Conservation (phyloP, 2,113 vertebrate species). For the Mustelus asterias region DNA sequence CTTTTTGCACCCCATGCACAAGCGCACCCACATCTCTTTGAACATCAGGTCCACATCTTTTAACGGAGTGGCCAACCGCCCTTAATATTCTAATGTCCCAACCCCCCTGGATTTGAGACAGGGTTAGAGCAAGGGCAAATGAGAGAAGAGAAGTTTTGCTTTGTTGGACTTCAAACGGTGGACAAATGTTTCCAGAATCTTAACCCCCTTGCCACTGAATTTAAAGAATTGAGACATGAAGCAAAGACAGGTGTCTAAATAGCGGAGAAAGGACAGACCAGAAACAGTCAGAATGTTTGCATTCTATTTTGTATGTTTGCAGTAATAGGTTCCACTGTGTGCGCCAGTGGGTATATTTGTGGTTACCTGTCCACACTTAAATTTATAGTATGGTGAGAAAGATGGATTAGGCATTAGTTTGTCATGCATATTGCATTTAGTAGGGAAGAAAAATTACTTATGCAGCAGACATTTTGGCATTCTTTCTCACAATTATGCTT, state of each 20-base stretch:
- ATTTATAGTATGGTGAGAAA: neutral
- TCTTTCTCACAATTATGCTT: neutral
- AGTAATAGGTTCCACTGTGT: neutral
- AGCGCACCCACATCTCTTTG: too few species aligned
- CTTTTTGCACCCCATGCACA: too few species aligned
- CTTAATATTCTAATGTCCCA: neutral
- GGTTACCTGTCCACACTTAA: neutral
- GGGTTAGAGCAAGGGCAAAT: neutral
- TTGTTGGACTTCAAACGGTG: neutral
- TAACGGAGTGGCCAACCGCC: neutral
- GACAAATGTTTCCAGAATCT: neutral
- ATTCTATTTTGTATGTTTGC: neutral
- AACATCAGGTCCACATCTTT: too few species aligned
- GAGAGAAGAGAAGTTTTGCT: neutral
- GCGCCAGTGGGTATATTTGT: neutral
- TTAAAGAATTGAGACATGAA: neutral
- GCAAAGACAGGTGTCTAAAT: neutral
- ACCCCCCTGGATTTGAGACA: neutral
- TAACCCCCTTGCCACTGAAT: neutral
- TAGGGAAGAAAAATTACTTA: neutral
- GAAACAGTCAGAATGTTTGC: neutral
- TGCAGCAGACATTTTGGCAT: neutral
- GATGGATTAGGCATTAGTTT: neutral
- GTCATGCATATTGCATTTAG: neutral
- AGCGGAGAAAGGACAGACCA: neutral